Conservation (phyloP, 1,140 invertebrate species). For the Dufourea novaeangliae region DNA sequence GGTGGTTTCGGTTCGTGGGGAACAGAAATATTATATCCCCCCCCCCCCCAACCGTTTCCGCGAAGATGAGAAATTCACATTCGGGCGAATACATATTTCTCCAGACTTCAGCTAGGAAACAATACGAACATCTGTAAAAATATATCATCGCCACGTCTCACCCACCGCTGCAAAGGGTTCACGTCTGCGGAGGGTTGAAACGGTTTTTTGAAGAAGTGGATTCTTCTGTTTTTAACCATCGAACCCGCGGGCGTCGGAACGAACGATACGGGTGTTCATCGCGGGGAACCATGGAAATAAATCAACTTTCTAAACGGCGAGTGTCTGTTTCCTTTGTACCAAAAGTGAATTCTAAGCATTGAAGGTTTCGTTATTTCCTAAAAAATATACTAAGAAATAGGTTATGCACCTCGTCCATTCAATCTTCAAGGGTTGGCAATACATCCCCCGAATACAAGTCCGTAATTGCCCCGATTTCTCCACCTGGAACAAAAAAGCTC, state of each 20-base stretch:
- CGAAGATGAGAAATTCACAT: conserved; percentile 16
- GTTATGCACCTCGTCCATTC: too few species aligned
- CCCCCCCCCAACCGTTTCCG: neutral
- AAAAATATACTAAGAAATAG: too few species aligned
- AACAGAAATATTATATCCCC: neutral
- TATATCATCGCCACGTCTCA: neutral
- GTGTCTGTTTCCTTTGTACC: neutral
- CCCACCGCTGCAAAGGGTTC: neutral
- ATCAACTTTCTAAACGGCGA: neutral
- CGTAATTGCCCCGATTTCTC: neutral
- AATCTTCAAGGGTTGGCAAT: neutral
- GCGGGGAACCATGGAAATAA: neutral
- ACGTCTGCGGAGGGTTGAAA: neutral
- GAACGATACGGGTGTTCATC: neutral
- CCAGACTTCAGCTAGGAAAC: neutral
- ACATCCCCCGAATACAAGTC: neutral
- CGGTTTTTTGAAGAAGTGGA: conserved; percentile 9
- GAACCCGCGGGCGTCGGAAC: too few species aligned
- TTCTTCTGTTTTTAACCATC: neutral
- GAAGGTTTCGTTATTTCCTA: neutral
- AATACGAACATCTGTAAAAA: conserved; percentile 10
- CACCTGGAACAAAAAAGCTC: neutral
- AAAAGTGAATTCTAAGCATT: neutral
- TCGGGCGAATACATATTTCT: neutral
- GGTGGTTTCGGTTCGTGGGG: neutral